phyloP scores from a whole-genome alignment of 1,140 invertebrate genomes.

The Pemphigus obesinymphae region DNA sequence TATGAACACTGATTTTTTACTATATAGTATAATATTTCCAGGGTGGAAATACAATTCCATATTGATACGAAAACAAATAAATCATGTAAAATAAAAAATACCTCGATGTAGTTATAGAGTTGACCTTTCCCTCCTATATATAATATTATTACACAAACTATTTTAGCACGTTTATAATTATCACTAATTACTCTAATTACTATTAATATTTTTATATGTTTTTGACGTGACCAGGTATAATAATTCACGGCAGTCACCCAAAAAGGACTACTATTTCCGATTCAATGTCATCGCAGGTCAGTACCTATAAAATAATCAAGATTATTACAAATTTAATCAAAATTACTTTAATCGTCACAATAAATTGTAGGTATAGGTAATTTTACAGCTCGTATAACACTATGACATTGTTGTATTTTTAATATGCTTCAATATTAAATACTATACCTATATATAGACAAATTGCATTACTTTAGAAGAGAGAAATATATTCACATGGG shows the following conservation, averaged over 20 bases:
- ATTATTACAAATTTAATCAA: neutral
- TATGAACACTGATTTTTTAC: neutral
- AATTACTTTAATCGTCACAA: too few species aligned
- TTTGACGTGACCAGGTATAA: slow-evolving; percentile 34
- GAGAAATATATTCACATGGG: too few species aligned
- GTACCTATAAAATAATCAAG: neutral
- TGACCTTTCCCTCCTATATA: neutral
- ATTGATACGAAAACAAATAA: neutral
- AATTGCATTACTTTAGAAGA: too few species aligned
- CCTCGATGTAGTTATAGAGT: neutral
- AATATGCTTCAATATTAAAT: too few species aligned
- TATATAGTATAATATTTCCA: too few species aligned
- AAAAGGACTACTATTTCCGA: neutral
- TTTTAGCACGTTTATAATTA: slow-evolving; percentile 24
- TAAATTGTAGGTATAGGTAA: too few species aligned
- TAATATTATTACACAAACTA: neutral
- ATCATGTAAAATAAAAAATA: neutral
- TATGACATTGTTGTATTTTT: too few species aligned
- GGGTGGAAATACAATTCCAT: too few species aligned
- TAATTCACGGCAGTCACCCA: neutral
- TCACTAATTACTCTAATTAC: too few species aligned
- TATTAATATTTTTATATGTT: slow-evolving; percentile 25
- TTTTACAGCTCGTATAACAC: too few species aligned
- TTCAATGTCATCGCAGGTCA: slow-evolving; percentile 2
- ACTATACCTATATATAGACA: too few species aligned